Evolutionary conservation across 1,140 invertebrate species (phyloP), one percentile per base, ranked within the genome.

Genomic region (Drosophila lini): DNA sequence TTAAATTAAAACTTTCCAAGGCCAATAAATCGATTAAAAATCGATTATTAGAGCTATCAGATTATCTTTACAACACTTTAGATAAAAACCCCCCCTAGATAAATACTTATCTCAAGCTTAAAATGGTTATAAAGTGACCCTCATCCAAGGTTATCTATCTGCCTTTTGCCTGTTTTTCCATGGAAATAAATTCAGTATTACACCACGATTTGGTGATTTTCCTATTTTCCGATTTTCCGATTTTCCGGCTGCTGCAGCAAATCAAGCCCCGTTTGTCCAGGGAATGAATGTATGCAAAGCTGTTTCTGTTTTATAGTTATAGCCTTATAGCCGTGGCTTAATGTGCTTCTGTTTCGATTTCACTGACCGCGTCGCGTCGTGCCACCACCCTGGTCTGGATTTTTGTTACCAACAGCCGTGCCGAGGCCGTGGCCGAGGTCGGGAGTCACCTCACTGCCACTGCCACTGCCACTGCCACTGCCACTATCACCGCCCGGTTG

Each of bases 231-330:
- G 38, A 40, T 13, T 38, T 38, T 38, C 36, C 19, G 19, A 25
- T 47, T 50, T 19, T 32, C 41, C 48, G 15, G 8, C 53, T 59
- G 16, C 53, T 6, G 28, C 38, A 40, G 68, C 56, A 70, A 58
- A 69, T 70, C 64, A 71, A 71, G 64, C 64, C 38, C n/a, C n/a
- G 40, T 7, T 44, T 71, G 50, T 47, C 50, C 52, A 44, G 28
- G 42, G 32, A 65, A 16, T 53, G 34, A 60, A 47, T 70, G 36
- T 70, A 71, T 71, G 68, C 68, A 71, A 71, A 71, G 68, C 68
- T 71, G 42, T 57, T 65, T 70, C 68, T 69, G 53, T 71, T 71
- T 71, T 71, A 71, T 71, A 71, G 65, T 71, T 71, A 71, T 71
- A 58, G 68, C 64, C 36, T 71, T 71, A 71, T 71, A 58, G 65